Conservation (phyloP, 1,140 invertebrate genomes). For the Glossosoma conforme region DNA sequence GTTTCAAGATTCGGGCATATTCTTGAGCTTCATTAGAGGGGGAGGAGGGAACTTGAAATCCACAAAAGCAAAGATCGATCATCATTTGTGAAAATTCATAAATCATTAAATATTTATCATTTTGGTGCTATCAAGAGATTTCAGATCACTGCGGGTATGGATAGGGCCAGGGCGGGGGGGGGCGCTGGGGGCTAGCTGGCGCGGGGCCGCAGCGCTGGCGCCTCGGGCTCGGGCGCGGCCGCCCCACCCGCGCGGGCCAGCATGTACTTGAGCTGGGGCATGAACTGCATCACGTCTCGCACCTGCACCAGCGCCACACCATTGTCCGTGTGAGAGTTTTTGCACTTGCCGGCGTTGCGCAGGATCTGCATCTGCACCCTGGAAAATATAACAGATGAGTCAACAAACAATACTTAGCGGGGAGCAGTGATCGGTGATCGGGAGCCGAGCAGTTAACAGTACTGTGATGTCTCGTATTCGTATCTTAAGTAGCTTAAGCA, state of each 20-base stretch:
- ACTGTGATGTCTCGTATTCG: too few relatives aligned
- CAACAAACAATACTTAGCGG: too few relatives aligned
- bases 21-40: too few relatives aligned
- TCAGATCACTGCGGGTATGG: not conserved
- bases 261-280: conserved; percentile 83
- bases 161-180: conserved; percentile 20
- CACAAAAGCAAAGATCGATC: too few relatives aligned
- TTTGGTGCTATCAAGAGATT: too few relatives aligned
- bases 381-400: conserved; percentile 31
- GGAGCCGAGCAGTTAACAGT: too few relatives aligned
- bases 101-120: too few relatives aligned
- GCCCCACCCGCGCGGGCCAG: conserved; percentile 40
- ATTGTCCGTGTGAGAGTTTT: conserved; percentile 49
- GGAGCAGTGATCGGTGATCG: too few relatives aligned
- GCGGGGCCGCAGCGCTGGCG: conserved; percentile 39
- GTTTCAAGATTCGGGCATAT: too few relatives aligned
- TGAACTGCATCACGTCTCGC: conserved; percentile 73
- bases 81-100: too few relatives aligned
- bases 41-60: too few relatives aligned
- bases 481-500: too few relatives aligned
- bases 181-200: conserved; percentile 34
- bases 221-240: conserved; percentile 30
- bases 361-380: conserved; percentile 71
- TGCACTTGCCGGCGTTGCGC: conserved; percentile 66
- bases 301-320: conserved; percentile 66